These are phyloP conservation scores for Plutella xylostella DNA, from an alignment of 2,888 invertebrate species.

Conservation along the genomic window DNA sequence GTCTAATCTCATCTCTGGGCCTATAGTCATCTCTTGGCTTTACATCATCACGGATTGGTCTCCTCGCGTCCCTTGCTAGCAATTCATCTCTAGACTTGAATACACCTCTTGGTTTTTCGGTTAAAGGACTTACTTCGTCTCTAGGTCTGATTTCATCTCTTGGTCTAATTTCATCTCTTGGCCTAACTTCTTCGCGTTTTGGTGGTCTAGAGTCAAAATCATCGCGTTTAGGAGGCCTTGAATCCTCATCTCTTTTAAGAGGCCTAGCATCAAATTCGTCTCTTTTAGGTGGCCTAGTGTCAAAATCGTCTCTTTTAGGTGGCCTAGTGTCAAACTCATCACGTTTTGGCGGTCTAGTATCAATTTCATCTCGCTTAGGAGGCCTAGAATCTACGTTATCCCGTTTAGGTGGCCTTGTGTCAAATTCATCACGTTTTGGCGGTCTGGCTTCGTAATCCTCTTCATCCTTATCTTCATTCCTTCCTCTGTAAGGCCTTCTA, in stretches of 20 bases:
- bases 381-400: too few relatives aligned
- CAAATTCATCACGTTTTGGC: too few relatives aligned
- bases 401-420: too few relatives aligned
- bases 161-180: conserved; percentile 23
- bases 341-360: too few relatives aligned
- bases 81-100: conserved; percentile 22
- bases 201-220: too few relatives aligned
- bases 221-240: too few relatives aligned
- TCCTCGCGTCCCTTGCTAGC: conserved; percentile 23
- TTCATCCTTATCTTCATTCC: conserved; percentile 24
- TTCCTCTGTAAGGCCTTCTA: conserved; percentile 23
- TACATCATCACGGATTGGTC: conserved; percentile 27
- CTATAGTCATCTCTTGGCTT: conserved; percentile 21
- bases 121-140: conserved; percentile 26
- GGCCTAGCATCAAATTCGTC: too few relatives aligned
- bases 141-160: conserved; percentile 31
- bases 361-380: too few relatives aligned
- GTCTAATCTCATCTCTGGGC: conserved; percentile 19
- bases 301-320: too few relatives aligned
- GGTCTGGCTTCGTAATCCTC: conserved; percentile 23
- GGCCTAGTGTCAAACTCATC: too few relatives aligned
- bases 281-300: too few relatives aligned
- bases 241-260: too few relatives aligned
- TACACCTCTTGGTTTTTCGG: conserved; percentile 23
- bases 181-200: conserved; percentile 19